A percentile compares a stretch with the other conserved stretches of the same genome.
Evolutionary conservation across 2,113 vertebrate species (phyloP).

Genomic region (Peromyscus leucopus): DNA sequence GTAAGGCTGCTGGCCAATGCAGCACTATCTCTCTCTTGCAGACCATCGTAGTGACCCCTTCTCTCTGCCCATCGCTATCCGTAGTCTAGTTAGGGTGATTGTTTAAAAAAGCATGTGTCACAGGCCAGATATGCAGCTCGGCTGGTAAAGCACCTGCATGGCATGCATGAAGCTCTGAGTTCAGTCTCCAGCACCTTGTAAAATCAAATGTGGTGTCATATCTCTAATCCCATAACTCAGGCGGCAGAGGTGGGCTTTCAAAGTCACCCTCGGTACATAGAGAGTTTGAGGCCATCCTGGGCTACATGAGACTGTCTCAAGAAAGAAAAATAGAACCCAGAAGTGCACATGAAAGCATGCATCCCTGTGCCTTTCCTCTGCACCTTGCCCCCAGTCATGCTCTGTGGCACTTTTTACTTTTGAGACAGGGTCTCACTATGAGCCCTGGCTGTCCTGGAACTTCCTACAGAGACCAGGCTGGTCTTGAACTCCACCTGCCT

Average conservation of each 20-base stretch:
- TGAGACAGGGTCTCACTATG: background rate
- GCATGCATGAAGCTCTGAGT: background rate
- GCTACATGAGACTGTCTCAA: background rate
- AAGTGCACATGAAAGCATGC: background rate
- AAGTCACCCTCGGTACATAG: background rate
- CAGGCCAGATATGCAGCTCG: too few relatives aligned
- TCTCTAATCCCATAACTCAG: background rate
- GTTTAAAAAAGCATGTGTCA: background rate
- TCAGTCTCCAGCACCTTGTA: background rate
- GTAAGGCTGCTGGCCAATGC: background rate
- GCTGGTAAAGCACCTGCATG: background rate
- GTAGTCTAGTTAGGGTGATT: background rate
- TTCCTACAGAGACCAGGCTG: background rate
- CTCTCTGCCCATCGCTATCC: background rate
- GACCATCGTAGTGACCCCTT: background rate
- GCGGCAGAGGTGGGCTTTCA: background rate
- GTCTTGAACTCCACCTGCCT: background rate
- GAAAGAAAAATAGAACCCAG: background rate
- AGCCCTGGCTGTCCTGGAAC: background rate
- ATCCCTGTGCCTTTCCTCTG: background rate
- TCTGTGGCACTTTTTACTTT: background rate
- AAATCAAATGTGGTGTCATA: background rate
- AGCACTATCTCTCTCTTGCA: background rate
- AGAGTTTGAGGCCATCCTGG: background rate
- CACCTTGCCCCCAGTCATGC: background rate